Base-by-base conservation (phyloP, 2,888 invertebrate genomes). In the Notodonta dromedarius region DNA sequence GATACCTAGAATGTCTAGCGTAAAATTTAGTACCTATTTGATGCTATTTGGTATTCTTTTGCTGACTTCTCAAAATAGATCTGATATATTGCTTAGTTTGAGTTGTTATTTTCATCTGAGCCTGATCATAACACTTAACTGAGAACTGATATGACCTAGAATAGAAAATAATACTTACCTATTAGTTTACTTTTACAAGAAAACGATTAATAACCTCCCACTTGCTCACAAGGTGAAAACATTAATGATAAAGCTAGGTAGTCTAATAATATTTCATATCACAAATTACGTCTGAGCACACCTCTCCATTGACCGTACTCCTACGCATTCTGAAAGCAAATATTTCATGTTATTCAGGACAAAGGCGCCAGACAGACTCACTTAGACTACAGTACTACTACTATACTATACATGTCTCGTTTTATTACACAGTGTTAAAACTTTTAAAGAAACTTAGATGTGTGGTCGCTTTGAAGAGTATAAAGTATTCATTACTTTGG, bases 321-420 rank as follows among this genome's bases (percentile, higher is more conserved):
- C 50, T 16, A 50, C 50, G 16, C 50, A 50, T 50, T 16, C 16
- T 16, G 5, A 6, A n/a, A 16, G 16, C 50, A 50, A 50, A 50
- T 50, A 50, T 50, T 61, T 42, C 42, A 56, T 16, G 5, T 35
- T 44, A 56, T 55, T 62, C 42, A 44, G n/a, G 13, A 9, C 56
- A 60, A 67, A 51, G 69, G 60, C 57, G 60, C 70, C 63, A 61
- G 53, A 51, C 40, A 48, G 60, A 66, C 52, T 51, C 58, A 54
- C 54, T 50, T 40, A 52, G 48, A 53, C 56, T 57, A 16, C 40
- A 14, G 42, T 5, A 35, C 55, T 60, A 66, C 58, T 5, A 35
- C 55, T 60, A 66, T 59, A 6, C 35, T 35, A 35, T 67, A 63
- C 16, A 66, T 62, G 70, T 55, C 16, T 42, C n/a, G 50, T 67